A percentile compares a stretch with the other conserved stretches of the same genome.
These are phyloP conservation scores for Zootoca vivipara DNA, from an alignment of 2,113 vertebrate genomes.

Conservation along the genomic window DNA sequence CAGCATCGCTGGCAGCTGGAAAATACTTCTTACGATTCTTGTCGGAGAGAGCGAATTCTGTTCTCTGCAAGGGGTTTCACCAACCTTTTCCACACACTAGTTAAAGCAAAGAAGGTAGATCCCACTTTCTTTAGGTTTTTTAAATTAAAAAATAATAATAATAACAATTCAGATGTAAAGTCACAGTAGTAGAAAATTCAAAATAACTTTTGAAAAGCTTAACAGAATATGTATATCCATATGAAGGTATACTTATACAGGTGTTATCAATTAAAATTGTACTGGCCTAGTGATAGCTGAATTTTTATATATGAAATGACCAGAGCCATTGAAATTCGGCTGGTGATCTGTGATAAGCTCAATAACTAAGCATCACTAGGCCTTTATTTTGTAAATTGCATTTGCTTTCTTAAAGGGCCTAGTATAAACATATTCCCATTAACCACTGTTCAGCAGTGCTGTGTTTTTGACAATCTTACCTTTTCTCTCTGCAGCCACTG, in stretches of 20 bases:
- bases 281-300: background rate
- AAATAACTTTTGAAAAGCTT: background rate
- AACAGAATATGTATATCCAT: background rate
- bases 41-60: constrained; percentile 67
- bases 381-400: background rate
- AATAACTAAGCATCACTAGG: background rate
- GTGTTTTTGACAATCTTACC: background rate
- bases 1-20: constrained; percentile 64
- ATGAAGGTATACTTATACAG: background rate
- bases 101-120: constrained; percentile 76
- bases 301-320: background rate
- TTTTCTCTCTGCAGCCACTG: constrained; percentile 66
- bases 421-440: background rate
- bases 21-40: constrained; percentile 58
- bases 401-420: background rate
- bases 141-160: background rate
- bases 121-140: background rate
- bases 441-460: background rate
- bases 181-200: background rate
- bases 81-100: constrained; percentile 73
- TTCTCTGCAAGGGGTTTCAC: constrained; percentile 75
- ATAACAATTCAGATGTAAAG: background rate
- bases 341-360: no score
- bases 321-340: background rate
- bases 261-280: background rate